These are phyloP conservation scores for Tolypeutes matacus DNA, from an alignment of 2,797 vertebrate genomes.

Conservation along the genomic window DNA sequence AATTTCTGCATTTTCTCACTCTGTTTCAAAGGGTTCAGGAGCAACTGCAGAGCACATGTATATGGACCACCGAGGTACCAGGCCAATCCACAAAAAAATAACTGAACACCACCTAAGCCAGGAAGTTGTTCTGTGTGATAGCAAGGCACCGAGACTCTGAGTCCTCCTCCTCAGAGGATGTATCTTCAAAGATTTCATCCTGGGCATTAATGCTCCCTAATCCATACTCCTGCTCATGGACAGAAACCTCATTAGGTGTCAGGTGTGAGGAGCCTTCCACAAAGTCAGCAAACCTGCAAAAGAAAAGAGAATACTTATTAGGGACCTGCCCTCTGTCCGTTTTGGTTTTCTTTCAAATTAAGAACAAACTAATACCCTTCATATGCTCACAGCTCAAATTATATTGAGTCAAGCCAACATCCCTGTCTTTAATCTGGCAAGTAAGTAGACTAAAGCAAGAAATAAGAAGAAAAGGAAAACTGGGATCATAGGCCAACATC, in stretches of 20 bases:
- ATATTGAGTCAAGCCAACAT: background rate
- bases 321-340: constrained; percentile 9
- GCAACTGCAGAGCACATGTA: background rate
- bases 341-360: constrained; percentile 55
- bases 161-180: constrained; percentile 88
- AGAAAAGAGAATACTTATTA: constrained; percentile 64
- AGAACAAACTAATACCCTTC: constrained; percentile 1
- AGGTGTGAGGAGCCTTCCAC: constrained; percentile 94
- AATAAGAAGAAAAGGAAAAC: background rate
- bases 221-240: constrained; percentile 95
- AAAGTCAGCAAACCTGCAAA: constrained; percentile 96
- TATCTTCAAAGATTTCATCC: constrained; percentile 92
- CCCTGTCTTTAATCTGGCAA: background rate
- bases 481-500: background rate
- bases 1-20: background rate
- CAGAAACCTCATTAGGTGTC: constrained; percentile 92
- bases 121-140: constrained; percentile 63
- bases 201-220: constrained; percentile 91
- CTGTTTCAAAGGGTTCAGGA: constrained; percentile 1
- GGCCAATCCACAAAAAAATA: constrained; percentile 18
- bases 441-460: background rate
- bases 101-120: constrained; percentile 42
- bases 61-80: background rate
- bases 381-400: constrained; percentile 9
- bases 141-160: background rate